A percentile compares a stretch with the other conserved stretches of the same genome.
These are phyloP conservation scores for Cataglyphis hispanica DNA, from an alignment of 1,140 invertebrate species.

Conservation along the genomic window DNA sequence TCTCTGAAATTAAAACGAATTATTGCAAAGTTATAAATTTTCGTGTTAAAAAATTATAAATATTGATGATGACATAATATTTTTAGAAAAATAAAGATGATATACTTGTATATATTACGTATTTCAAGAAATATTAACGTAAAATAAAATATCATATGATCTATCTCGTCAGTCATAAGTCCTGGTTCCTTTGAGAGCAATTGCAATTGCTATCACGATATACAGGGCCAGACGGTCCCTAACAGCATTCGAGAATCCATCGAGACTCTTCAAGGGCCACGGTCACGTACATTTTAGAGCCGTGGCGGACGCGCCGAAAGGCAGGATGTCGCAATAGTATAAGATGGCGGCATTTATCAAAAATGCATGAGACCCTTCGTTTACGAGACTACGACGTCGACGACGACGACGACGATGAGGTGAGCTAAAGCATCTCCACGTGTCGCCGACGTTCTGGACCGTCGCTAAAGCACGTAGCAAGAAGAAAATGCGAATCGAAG, in stretches of 20 bases:
- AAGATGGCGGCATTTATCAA: slow-evolving; percentile 66
- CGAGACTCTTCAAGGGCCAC: slow-evolving; percentile 58
- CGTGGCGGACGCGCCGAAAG: slow-evolving; percentile 13
- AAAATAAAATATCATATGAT: background rate
- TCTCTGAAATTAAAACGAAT: slow-evolving; percentile 1
- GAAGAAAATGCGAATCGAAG: slow-evolving; percentile 27
- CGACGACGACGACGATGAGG: slow-evolving; percentile 41
- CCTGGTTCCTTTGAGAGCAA: slow-evolving; percentile 18
- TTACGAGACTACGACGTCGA: slow-evolving; percentile 41
- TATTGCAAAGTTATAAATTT: background rate
- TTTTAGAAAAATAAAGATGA: background rate
- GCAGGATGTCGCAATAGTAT: slow-evolving; percentile 27
- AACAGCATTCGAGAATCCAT: slow-evolving; percentile 38
- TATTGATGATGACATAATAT: background rate
- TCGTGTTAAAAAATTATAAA: background rate
- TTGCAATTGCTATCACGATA: slow-evolving; percentile 9
- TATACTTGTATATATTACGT: no score
- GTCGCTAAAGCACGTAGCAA: slow-evolving; percentile 23
- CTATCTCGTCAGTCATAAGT: slow-evolving; percentile 26
- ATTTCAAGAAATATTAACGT: background rate
- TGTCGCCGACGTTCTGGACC: slow-evolving; percentile 21
- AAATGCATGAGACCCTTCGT: slow-evolving; percentile 71
- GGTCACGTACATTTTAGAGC: slow-evolving; percentile 55
- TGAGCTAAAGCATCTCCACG: slow-evolving; percentile 40
- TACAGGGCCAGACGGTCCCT: slow-evolving; percentile 27